Percentiles rank a stretch among this genome's conserved stretches.
These are phyloP conservation scores for Varecia variegata DNA, from an alignment of 2,797 vertebrate species.

Conservation along the genomic window DNA sequence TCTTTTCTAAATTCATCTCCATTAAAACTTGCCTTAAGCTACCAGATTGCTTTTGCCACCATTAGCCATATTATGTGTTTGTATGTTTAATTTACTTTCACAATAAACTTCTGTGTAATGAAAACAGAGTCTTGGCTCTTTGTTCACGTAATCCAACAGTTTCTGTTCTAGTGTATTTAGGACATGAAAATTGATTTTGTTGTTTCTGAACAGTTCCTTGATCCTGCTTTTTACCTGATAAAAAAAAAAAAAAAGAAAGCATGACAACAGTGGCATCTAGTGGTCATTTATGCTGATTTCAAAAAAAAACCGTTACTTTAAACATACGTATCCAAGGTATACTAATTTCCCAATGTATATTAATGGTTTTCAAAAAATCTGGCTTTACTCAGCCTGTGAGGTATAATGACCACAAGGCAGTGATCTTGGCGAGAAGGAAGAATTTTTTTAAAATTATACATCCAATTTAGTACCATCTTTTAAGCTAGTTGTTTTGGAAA, in stretches of 20 bases:
- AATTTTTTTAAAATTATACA: background rate
- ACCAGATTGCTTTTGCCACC: conserved; percentile 87
- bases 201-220: conserved; percentile 16
- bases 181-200: conserved; percentile 24
- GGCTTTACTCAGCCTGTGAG: background rate
- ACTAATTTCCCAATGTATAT: background rate
- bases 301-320: background rate
- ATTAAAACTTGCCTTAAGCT: conserved; percentile 88
- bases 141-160: conserved; percentile 53
- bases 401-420: background rate
- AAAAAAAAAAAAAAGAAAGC: background rate
- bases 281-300: conserved; percentile 49
- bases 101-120: conserved; percentile 93
- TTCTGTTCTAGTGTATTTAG: background rate
- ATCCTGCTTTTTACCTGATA: background rate
- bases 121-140: conserved; percentile 74
- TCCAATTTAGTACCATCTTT: background rate
- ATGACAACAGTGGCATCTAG: conserved; percentile 79
- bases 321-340: background rate
- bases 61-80: conserved; percentile 83
- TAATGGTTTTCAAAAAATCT: conserved; percentile 16
- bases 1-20: conserved; percentile 85
- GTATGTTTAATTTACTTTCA: conserved; percentile 89
- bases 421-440: background rate
- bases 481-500: conserved; percentile 29